Percentiles rank a stretch among this genome's conserved stretches.
Evolutionary conservation across 1,140 invertebrate species (phyloP).

Genomic region (Paracyclopina nana): DNA sequence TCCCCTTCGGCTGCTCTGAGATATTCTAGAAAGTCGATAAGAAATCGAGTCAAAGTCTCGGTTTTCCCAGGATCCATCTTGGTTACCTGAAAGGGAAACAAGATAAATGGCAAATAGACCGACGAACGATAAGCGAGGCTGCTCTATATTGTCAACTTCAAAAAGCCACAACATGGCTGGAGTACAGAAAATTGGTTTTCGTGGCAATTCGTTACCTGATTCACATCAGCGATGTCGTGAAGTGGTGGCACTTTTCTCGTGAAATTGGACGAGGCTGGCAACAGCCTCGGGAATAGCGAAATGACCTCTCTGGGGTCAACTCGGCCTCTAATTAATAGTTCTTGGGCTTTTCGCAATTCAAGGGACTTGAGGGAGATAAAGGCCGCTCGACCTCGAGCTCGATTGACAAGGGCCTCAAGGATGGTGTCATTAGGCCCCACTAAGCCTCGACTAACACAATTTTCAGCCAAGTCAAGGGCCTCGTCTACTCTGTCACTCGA

Average conservation of each 20-base stretch:
- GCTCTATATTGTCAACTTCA: neutral
- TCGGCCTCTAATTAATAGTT: constrained; percentile 25
- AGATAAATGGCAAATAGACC: neutral
- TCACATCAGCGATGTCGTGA: no score
- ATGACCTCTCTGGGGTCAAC: constrained; percentile 29
- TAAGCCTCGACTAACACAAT: constrained; percentile 26
- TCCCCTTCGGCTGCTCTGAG: neutral
- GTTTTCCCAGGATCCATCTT: constrained; percentile 23
- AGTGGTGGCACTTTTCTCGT: no score
- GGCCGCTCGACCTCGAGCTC: constrained; percentile 28
- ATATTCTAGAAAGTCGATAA: constrained; percentile 6
- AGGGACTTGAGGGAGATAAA: constrained; percentile 29
- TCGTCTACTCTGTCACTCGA: no score
- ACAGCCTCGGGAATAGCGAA: no score
- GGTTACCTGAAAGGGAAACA: neutral
- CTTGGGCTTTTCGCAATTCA: constrained; percentile 27
- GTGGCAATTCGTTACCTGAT: neutral
- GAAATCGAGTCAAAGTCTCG: constrained; percentile 24
- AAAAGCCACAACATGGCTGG: neutral
- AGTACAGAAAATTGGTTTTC: constrained; percentile 19
- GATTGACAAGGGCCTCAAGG: constrained; percentile 21
- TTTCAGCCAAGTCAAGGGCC: constrained; percentile 27
- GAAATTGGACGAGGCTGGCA: no score
- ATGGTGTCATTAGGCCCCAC: constrained; percentile 26
- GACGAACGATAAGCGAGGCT: neutral